Conservation (phyloP, 30 jellyfish, hydroid and myxozoan species). For the Hydractinia symbiolongicarpus region DNA sequence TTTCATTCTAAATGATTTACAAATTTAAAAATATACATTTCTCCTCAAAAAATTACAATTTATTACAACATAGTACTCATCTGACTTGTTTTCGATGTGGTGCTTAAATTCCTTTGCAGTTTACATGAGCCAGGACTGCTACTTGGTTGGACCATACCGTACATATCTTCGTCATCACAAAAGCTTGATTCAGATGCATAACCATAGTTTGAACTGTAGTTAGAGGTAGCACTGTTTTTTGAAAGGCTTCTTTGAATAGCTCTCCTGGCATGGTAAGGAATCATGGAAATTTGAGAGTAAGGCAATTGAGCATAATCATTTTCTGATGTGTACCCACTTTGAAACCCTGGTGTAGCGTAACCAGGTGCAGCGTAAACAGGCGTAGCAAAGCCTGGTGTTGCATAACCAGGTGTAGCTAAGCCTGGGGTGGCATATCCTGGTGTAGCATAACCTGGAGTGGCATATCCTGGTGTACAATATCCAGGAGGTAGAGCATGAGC, state of each 20-base stretch:
- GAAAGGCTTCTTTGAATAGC: slow-evolving; percentile 18
- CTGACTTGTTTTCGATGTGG: slow-evolving; percentile 5
- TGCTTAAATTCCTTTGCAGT: neutral
- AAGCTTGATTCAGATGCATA: slow-evolving; percentile 20
- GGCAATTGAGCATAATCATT: slow-evolving; percentile 8
- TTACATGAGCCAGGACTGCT: neutral
- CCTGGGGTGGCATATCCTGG: slow-evolving; percentile 19
- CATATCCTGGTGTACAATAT: slow-evolving; percentile 7
- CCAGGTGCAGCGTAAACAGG: slow-evolving; percentile 32
- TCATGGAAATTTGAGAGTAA: neutral
- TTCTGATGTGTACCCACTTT: slow-evolving; percentile 25
- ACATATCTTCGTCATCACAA: slow-evolving; percentile 23
- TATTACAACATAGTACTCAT: slow-evolving; percentile 6
- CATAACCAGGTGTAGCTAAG: slow-evolving; percentile 7
- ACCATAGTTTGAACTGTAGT: slow-evolving; percentile 21
- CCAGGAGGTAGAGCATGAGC: neutral
- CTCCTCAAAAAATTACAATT: no score
- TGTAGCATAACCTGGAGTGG: slow-evolving; percentile 20
- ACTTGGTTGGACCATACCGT: neutral
- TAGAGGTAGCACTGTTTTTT: slow-evolving; percentile 13
- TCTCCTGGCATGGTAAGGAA: slow-evolving; percentile 17
- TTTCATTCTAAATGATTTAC: no score
- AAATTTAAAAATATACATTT: no score
- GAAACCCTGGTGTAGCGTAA: slow-evolving; percentile 20
- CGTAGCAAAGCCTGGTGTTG: slow-evolving; percentile 22